These are phyloP conservation scores for Craniophora ligustri DNA, from an alignment of 2,888 invertebrate species.

Conservation along the genomic window DNA sequence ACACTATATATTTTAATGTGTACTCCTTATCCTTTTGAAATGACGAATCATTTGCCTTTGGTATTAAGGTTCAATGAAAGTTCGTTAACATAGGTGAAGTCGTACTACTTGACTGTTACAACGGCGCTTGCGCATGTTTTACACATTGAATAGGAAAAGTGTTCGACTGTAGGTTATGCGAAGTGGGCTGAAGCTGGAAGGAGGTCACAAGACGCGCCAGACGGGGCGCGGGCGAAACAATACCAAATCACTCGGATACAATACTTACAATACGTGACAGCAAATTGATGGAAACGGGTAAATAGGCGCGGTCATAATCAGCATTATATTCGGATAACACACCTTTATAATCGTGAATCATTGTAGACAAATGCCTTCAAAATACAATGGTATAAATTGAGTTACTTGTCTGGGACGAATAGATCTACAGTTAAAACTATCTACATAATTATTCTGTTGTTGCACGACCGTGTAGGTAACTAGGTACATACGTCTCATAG, in stretches of 20 bases:
- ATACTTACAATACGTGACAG: slow-evolving; percentile 32
- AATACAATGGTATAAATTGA: background rate
- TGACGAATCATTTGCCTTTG: slow-evolving; percentile 23
- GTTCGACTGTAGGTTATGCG: slow-evolving; percentile 48
- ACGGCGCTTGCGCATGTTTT: slow-evolving; percentile 44
- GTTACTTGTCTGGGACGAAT: too few species aligned
- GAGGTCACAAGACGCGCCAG: slow-evolving; percentile 63
- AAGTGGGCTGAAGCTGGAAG: slow-evolving; percentile 47
- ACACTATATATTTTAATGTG: slow-evolving; percentile 10
- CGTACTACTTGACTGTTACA: slow-evolving; percentile 25
- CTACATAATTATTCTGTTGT: too few species aligned
- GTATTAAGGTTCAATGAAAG: slow-evolving; percentile 46
- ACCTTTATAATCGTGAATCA: slow-evolving; percentile 28
- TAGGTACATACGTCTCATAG: slow-evolving; percentile 20
- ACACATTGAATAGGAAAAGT: slow-evolving; percentile 46
- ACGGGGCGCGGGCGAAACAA: slow-evolving; percentile 61
- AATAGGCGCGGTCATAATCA: slow-evolving; percentile 39
- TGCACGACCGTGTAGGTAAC: slow-evolving; percentile 23
- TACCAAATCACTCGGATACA: slow-evolving; percentile 39
- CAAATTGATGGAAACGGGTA: slow-evolving; percentile 44
- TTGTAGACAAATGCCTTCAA: background rate
- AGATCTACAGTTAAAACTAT: too few species aligned
- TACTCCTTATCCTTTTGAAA: slow-evolving; percentile 19
- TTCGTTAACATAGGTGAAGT: slow-evolving; percentile 42
- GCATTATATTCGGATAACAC: slow-evolving; percentile 42